A percentile compares a stretch with the other conserved stretches of the same genome.
Conservation (phyloP, 2,113 vertebrate species). For the Lepisosteus osseus region DNA sequence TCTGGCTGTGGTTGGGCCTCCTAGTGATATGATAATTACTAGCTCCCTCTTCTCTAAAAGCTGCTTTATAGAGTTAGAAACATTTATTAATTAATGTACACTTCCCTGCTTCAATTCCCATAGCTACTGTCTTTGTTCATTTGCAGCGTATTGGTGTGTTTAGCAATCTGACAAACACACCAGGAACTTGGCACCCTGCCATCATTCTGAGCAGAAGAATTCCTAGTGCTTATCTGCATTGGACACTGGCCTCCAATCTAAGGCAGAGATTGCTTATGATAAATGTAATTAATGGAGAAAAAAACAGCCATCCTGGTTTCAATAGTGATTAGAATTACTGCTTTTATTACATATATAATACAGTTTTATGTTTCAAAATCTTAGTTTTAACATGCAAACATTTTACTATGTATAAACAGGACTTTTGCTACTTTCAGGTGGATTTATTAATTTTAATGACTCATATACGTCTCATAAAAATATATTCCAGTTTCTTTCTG, state of each 20-base stretch:
- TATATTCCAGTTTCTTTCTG: too few relatives aligned
- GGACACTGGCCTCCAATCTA: conserved; percentile 2
- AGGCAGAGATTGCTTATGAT: conserved; percentile 13
- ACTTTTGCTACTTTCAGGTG: too few relatives aligned
- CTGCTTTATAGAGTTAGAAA: not conserved
- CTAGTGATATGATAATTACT: not conserved
- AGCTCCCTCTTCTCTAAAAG: not conserved
- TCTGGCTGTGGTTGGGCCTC: not conserved
- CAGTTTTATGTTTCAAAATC: too few relatives aligned
- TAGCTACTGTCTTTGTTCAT: not conserved
- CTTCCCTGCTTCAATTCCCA: not conserved
- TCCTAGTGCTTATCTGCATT: conserved; percentile 4
- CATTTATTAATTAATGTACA: conserved; percentile 11
- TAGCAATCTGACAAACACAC: not conserved
- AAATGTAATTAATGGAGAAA: conserved; percentile 9
- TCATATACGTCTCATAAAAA: too few relatives aligned
- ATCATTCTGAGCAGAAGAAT: not conserved
- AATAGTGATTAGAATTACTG: too few relatives aligned
- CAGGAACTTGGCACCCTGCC: not conserved
- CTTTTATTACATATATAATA: too few relatives aligned
- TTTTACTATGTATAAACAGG: too few relatives aligned
- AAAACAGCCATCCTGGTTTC: not conserved
- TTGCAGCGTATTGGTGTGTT: not conserved
- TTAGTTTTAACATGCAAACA: too few relatives aligned
- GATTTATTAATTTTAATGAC: too few relatives aligned